A percentile compares a stretch with the other conserved stretches of the same genome.
Evolutionary conservation across 2,797 vertebrate genomes (phyloP).

Genomic region (Cephalopachus bancanus): DNA sequence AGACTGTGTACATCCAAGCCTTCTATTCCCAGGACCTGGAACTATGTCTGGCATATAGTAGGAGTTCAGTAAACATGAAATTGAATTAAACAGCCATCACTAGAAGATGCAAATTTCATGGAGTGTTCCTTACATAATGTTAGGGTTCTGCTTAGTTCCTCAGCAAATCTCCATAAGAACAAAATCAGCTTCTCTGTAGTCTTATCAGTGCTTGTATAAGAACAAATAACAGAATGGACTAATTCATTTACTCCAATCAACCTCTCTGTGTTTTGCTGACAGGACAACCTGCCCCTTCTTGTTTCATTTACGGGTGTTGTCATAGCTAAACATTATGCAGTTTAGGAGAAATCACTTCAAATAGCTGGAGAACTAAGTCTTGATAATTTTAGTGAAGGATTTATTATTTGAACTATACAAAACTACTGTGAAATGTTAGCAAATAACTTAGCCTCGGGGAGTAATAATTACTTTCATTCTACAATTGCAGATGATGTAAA

Average conservation of each 20-base stretch:
- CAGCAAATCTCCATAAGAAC: background rate
- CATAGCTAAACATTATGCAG: constrained; percentile 75
- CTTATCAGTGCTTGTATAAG: background rate
- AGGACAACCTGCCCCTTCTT: constrained; percentile 80
- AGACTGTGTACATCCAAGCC: background rate
- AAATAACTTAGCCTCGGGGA: constrained; percentile 85
- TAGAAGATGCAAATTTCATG: background rate
- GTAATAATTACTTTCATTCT: constrained; percentile 84
- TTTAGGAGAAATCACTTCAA: constrained; percentile 84
- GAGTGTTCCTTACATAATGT: background rate
- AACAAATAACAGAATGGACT: constrained; percentile 6
- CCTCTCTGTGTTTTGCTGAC: constrained; percentile 20
- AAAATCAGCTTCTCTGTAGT: background rate
- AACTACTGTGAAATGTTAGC: constrained; percentile 78
- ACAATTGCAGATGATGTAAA: constrained; percentile 84
- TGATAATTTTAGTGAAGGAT: constrained; percentile 79
- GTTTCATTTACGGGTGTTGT: constrained; percentile 76
- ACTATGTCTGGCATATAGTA: background rate
- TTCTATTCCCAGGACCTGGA: background rate
- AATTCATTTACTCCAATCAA: constrained; percentile 61
- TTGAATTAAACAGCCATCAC: background rate
- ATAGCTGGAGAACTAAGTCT: constrained; percentile 78
- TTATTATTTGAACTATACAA: constrained; percentile 77
- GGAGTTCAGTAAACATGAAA: background rate
- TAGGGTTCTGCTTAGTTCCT: background rate